These are phyloP conservation scores for Epistrophe eligans DNA, from an alignment of 2,888 invertebrate genomes.

Conservation along the genomic window DNA sequence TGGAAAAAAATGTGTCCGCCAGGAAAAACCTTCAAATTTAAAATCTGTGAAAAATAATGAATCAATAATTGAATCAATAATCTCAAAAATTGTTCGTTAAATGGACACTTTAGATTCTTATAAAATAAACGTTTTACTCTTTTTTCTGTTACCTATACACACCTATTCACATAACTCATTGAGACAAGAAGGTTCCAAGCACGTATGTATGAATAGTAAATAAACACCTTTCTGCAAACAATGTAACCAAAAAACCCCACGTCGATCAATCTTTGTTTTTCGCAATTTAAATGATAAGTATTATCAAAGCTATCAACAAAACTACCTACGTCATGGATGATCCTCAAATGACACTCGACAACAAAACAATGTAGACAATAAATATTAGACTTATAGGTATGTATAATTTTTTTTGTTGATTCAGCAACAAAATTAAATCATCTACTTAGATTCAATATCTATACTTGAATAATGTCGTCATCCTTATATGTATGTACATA, in stretches of 20 bases:
- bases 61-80: too few species aligned
- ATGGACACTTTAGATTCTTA: too few species aligned
- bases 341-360: neutral
- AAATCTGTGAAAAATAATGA: too few species aligned
- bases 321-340: neutral
- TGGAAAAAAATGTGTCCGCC: too few species aligned
- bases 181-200: neutral
- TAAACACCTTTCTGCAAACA: neutral
- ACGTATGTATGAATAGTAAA: neutral
- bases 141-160: neutral
- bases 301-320: neutral
- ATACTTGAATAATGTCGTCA: conserved; percentile 7
- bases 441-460: neutral
- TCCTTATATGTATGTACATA: neutral
- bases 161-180: neutral
- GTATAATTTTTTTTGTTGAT: neutral
- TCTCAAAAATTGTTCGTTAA: too few species aligned
- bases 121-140: too few species aligned
- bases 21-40: too few species aligned
- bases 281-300: neutral
- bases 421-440: neutral
- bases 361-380: neutral
- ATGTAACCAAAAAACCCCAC: neutral
- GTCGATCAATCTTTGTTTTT: neutral
- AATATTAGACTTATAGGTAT: neutral